Evolutionary conservation across 2,797 vertebrate species (phyloP).

Genomic region (Platalea minor): DNA sequence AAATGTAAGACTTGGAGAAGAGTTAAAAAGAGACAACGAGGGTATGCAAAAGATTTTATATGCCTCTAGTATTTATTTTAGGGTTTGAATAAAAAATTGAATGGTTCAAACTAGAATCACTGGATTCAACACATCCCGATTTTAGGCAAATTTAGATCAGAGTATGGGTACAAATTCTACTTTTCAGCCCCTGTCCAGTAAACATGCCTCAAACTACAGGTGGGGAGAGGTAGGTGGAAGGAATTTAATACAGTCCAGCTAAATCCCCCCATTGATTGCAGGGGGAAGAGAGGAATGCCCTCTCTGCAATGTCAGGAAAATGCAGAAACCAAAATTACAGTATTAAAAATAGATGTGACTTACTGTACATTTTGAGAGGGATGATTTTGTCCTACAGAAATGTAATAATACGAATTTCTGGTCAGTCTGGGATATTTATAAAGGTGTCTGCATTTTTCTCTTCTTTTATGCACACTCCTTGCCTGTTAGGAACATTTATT

Average conservation of each 20-base stretch:
- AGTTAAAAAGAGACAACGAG: neutral
- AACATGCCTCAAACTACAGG: neutral
- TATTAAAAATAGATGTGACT: neutral
- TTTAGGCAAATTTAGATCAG: neutral
- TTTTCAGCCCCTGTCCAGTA: neutral
- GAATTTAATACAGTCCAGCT: neutral
- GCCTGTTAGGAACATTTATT: slow-evolving; percentile 7
- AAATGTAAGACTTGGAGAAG: neutral
- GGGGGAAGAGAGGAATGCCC: neutral
- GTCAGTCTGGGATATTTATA: neutral
- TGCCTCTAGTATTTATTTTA: neutral
- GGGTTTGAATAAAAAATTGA: neutral
- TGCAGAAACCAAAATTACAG: neutral
- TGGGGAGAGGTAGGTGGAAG: neutral
- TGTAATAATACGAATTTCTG: neutral
- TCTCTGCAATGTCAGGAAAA: neutral
- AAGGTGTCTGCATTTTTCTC: neutral
- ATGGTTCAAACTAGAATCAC: neutral
- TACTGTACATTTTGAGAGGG: neutral
- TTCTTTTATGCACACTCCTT: neutral
- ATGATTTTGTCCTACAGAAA: neutral
- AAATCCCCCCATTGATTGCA: neutral
- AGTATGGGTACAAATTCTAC: neutral
- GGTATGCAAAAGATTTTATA: neutral
- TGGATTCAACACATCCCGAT: neutral